These are phyloP conservation scores for Vollenhovia emeryi DNA, from an alignment of 1,140 invertebrate species.

Conservation along the genomic window DNA sequence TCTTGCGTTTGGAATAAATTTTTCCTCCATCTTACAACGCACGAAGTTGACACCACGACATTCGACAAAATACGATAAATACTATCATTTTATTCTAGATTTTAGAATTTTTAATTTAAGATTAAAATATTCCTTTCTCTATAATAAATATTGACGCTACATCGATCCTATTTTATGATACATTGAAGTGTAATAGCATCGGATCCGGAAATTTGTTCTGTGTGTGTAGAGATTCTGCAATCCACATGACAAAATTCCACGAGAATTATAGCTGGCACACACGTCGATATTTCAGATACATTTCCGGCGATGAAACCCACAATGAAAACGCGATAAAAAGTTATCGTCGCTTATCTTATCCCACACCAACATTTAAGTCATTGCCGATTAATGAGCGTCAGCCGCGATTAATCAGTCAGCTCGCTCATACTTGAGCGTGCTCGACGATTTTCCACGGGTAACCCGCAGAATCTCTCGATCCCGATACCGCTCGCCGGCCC, in stretches of 20 bases:
- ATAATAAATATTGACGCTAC: too few relatives aligned
- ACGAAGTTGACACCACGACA: too few relatives aligned
- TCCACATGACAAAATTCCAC: background rate
- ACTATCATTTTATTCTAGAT: too few relatives aligned
- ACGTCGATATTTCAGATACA: background rate
- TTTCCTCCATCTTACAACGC: too few relatives aligned
- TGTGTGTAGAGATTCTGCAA: slow-evolving; percentile 19
- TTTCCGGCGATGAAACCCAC: background rate
- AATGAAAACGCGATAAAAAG: background rate
- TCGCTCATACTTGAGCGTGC: slow-evolving; percentile 56
- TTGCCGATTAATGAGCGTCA: slow-evolving; percentile 59
- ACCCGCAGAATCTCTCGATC: slow-evolving; percentile 67
- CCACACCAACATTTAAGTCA: background rate
- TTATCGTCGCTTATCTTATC: background rate
- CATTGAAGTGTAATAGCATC: too few relatives aligned
- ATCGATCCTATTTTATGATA: too few relatives aligned
- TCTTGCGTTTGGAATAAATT: too few relatives aligned
- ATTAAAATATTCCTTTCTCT: too few relatives aligned
- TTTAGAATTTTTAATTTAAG: too few relatives aligned
- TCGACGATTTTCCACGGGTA: slow-evolving; percentile 63
- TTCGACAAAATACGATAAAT: too few relatives aligned
- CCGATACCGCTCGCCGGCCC: background rate
- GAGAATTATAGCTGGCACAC: background rate
- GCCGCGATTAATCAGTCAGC: slow-evolving; percentile 71
- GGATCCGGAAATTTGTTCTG: too few relatives aligned